A percentile compares a stretch with the other conserved stretches of the same genome.
Conservation (phyloP, 2,797 vertebrate species). For the Sciurus vulgaris region DNA sequence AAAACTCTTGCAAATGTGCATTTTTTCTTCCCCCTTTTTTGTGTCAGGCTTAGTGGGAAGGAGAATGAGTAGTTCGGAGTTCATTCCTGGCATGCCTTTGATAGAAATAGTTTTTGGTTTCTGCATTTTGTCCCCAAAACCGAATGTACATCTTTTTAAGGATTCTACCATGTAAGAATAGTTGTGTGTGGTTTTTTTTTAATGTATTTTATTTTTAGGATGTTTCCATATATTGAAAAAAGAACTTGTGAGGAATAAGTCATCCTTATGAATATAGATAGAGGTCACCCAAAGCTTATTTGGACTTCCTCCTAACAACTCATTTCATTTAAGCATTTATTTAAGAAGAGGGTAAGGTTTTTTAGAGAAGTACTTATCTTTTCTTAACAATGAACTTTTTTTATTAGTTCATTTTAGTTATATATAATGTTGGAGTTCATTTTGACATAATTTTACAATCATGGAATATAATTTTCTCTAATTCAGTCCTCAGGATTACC, state of each 20-base stretch:
- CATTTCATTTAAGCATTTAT: conserved; percentile 50
- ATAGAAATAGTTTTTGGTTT: not conserved
- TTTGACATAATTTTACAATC: no score
- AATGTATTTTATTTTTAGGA: conserved; percentile 41
- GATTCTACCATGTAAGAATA: not conserved
- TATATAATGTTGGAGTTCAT: no score
- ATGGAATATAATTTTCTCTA: no score
- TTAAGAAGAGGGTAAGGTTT: not conserved
- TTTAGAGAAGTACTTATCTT: not conserved
- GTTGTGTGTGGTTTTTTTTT: not conserved
- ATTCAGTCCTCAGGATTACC: no score
- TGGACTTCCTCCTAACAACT: not conserved
- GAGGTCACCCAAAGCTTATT: not conserved
- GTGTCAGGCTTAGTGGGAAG: not conserved
- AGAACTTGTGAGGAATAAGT: conserved; percentile 41
- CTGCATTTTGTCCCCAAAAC: not conserved
- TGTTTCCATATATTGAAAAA: conserved; percentile 46
- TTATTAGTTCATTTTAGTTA: no score
- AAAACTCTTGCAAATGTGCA: not conserved
- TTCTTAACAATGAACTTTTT: no score
- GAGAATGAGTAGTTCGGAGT: not conserved
- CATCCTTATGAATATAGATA: conserved; percentile 21
- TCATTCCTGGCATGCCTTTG: conserved; percentile 2
- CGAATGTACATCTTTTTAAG: not conserved
- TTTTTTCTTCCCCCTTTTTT: not conserved